Evolutionary conservation across 2,888 invertebrate genomes (phyloP).

Genomic region (Trypoxylon attenuatum): DNA sequence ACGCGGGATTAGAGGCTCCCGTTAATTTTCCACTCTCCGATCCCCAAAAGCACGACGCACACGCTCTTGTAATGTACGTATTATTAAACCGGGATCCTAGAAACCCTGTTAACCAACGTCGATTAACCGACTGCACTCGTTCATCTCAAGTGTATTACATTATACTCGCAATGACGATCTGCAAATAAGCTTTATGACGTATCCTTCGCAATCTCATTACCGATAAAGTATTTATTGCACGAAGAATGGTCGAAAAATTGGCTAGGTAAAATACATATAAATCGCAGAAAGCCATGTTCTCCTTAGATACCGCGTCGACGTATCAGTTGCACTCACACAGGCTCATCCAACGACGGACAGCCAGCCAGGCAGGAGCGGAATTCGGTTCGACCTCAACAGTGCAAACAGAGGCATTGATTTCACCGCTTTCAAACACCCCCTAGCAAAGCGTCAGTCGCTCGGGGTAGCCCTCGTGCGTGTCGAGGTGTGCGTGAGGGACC

Average conservation of each 20-base stretch:
- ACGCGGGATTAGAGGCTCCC: not conserved
- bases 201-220: too few species aligned
- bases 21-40: not conserved
- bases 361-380: conserved; percentile 59
- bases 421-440: conserved; percentile 72
- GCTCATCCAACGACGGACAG: not conserved
- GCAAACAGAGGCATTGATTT: conserved; percentile 74
- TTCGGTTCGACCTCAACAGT: conserved; percentile 72
- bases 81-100: not conserved
- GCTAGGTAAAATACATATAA: too few species aligned
- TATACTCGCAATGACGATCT: too few species aligned
- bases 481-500: conserved; percentile 54
- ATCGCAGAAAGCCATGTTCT: too few species aligned
- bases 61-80: not conserved
- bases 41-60: not conserved
- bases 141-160: too few species aligned
- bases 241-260: too few species aligned
- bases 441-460: conserved; percentile 63
- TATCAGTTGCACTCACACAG: not conserved
- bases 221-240: too few species aligned
- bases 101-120: not conserved
- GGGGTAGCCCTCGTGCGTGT: conserved; percentile 46
- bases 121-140: too few species aligned
- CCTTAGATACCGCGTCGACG: not conserved
- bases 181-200: too few species aligned